Base-by-base conservation (phyloP, 2,797 vertebrate species). In the Acanthurus leucopareius region DNA sequence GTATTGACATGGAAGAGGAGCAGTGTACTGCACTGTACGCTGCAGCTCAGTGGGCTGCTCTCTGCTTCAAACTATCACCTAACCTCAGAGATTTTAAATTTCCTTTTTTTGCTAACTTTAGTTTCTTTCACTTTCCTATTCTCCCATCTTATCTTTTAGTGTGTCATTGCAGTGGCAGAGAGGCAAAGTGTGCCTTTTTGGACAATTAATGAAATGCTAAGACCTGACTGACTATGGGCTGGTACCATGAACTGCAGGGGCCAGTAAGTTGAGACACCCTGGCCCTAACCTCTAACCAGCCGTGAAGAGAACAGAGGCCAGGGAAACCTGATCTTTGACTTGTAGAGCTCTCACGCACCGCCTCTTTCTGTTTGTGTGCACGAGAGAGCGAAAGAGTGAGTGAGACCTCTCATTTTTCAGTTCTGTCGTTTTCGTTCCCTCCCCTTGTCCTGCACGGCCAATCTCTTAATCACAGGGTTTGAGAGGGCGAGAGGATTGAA, bases 281-380 rank as follows among this genome's bases (percentile, higher is more conserved):
- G 74, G 72, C 53, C 84, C 76, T 84, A 77, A 91, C 88, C 91
- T 91, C 88, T 87, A 92, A 89, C 86, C 87, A 94, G 88, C 91
- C 89, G 66, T 92, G 84, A 93, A 92, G 85, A 88, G 76, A 91
- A 90, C 92, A 93, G 88, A 91, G 83, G 80, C 75, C 17, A 3
- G 53, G n/a, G 94, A 90, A 95, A 94, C 88, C 83, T 91, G 90
- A 94, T 93, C 89, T 93, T 94, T 94, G 93, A 95, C 94, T 94
- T 53, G 77, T 76, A 70, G 81, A 80, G 70, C 90, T 92, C 93
- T 88, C 91, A 90, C 75, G 82, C 87, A 88, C 87, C 79, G 71
- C 91, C 88, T 88, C 86, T 82, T 83, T 85, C 59, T 73, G 35
- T 40, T 28, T 20, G 66, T 10, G 47, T 19, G 66, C 20, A 52